Base-by-base conservation (phyloP, 2,888 invertebrate species). In the Microlaimidae sp. region DNA sequence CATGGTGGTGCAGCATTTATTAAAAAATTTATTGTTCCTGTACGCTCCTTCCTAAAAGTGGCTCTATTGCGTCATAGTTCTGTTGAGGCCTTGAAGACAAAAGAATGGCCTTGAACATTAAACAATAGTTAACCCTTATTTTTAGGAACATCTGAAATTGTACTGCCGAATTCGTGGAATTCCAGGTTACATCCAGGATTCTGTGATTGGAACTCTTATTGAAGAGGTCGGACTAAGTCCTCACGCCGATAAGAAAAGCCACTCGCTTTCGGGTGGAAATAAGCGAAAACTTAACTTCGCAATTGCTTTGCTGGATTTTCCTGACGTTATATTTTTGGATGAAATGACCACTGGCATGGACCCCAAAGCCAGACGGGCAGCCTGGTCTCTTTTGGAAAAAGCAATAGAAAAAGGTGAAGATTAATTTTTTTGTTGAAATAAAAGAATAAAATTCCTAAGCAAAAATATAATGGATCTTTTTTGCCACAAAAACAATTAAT, bases 291-390 rank as follows among this genome's bases (percentile, higher is more conserved):
- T 87, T 1, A 70, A 66, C 49, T 81, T 86, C 42, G 85, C 83
- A 28, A 83, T 86, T 58, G 85, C 86, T 1, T 79, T 86, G 46
- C 83, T 86, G 61, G 86, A 86, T 1, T 82, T 85, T 71, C 85
- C 86, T 1, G 85, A 85, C 76, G 52, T 52, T 53, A 81, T 87
- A 62, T 82, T 87, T 63, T 75, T 87, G 53, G 86, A 87, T 69
- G 87, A 87, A 23, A 46, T 24, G 24, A 21, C 47, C 5, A 21
- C 48, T 5, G 25, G 52, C 17, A 57, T 57, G 57, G 57, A 57
- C 26, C 57, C 57, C 29, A 56, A 56, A 53, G 78, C 82, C 0
- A 76, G 82, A 58, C 64, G 77, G 46, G 76, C 76, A 62, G 64
- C 78, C 24, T 78, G 78, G 78, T 24, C 5, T 3, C 41, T 40